Evolutionary conservation across 2,888 invertebrate species (phyloP), one percentile per base, ranked within the genome.

Genomic region (Lathronympha strigana): DNA sequence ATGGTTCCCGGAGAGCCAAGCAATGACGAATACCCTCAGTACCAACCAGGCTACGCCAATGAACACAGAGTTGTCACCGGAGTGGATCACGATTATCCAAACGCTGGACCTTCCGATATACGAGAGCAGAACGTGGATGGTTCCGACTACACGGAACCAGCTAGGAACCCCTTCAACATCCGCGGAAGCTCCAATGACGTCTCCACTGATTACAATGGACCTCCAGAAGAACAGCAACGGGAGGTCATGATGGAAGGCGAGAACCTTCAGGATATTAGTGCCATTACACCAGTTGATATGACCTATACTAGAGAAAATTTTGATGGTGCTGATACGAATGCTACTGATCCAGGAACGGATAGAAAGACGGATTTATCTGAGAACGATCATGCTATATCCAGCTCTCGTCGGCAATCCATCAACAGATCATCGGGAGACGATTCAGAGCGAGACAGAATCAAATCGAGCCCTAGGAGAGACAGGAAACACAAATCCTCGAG

Each of bases 1-100:
- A 93, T 94, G 94, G 92, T 94, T 13, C 94, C 94, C 0, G 94
- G 94, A 0, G 94, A 94, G 76, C 93, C 93, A 0, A 93, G 93
- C 74, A 92, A 93, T 51, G 86, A 82, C 68, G 87, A 87, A 47
- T 92, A 91, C 75, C 68, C 85, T 33, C 83, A 87, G 72, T 88
- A 87, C 73, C 80, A 83, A 63, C 68, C 83, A 38, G 82, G 86
- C 77, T 91, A 89, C 80, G 73, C 86, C 74, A 73, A 84, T 64
- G 90, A 90, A 61, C 86, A 90, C 61, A 84, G 93, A 25, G 93
- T 93, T 0, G 94, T 94, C 2, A 93, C 93, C 0, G 94, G 94
- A 0, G 80, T 93, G 4, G 94, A 94, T 68, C 92, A 85, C 68
- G 87, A 86, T 67, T 87, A 84, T 62, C 74, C 84, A 1, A 90